Conservation (phyloP, 2,888 invertebrate genomes). For the Prenolepis imparis region DNA sequence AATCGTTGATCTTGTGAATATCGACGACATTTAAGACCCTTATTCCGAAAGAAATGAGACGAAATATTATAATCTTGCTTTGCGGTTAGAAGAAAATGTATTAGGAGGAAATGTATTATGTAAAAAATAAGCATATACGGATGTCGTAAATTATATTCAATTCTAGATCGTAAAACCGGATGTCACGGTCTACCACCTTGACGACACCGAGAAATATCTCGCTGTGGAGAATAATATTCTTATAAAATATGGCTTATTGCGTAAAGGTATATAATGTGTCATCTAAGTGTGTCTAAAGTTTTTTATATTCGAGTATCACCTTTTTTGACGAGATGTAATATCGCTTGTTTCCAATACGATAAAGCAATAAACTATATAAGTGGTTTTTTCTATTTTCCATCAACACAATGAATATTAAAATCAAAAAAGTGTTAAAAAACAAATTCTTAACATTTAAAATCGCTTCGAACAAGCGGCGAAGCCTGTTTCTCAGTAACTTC, state of each 20-base stretch:
- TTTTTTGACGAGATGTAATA: not conserved
- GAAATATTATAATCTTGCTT: slow-evolving; percentile 59
- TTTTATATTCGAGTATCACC: not conserved
- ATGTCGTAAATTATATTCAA: slow-evolving; percentile 81
- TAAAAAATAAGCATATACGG: slow-evolving; percentile 71
- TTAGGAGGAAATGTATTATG: slow-evolving; percentile 56
- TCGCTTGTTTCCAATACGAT: not conserved
- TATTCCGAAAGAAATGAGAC: slow-evolving; percentile 19
- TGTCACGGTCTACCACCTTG: slow-evolving; percentile 79
- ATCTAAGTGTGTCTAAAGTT: slow-evolving; percentile 34
- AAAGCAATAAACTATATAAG: not conserved
- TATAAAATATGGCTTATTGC: slow-evolving; percentile 66
- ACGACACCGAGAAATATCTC: slow-evolving; percentile 74
- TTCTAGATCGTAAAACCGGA: slow-evolving; percentile 81
- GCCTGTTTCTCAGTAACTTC: slow-evolving; percentile 20
- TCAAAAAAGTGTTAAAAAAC: not conserved
- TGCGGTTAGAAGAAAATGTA: slow-evolving; percentile 47
- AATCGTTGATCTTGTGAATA: slow-evolving; percentile 55
- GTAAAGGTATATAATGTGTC: slow-evolving; percentile 47
- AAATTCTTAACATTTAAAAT: not conserved
- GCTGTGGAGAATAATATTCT: slow-evolving; percentile 60
- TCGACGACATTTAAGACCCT: slow-evolving; percentile 43
- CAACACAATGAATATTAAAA: slow-evolving; percentile 2
- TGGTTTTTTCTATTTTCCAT: not conserved
- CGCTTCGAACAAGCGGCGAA: not conserved